phyloP scores from a whole-genome alignment of 2,113 vertebrate genomes.

The Toxotes chatareus region DNA sequence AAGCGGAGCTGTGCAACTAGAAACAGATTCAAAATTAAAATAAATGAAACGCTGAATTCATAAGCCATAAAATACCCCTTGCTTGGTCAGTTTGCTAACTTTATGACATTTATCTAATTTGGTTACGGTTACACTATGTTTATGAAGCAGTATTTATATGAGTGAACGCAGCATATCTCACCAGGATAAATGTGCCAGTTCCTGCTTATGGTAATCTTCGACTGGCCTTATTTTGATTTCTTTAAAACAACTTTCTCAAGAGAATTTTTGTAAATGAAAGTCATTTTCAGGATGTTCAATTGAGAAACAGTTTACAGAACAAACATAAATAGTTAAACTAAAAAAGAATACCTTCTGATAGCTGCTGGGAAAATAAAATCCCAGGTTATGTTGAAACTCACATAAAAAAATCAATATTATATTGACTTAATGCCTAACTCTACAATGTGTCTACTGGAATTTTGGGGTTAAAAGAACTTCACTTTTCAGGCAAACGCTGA shows the following conservation, averaged over 20 bases:
- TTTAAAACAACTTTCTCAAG: background rate
- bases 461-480: constrained; percentile 17
- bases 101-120: background rate
- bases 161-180: background rate
- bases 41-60: no score
- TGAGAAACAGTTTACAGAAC: no score
- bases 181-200: background rate
- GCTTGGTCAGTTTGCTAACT: no score
- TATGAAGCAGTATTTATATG: background rate
- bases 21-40: background rate
- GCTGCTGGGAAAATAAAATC: background rate
- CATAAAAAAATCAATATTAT: background rate
- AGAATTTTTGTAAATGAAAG: background rate
- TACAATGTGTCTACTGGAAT: constrained; percentile 1
- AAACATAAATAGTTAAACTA: no score
- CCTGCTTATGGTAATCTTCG: background rate
- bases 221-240: background rate
- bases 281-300: no score
- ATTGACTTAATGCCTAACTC: background rate
- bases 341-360: no score
- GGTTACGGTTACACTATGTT: background rate
- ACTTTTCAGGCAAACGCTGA: background rate
- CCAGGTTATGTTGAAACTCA: background rate
- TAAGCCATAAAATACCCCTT: no score
- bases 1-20: no score